phyloP scores from a whole-genome alignment of 2,113 vertebrate genomes.

The Axis porcinus region DNA sequence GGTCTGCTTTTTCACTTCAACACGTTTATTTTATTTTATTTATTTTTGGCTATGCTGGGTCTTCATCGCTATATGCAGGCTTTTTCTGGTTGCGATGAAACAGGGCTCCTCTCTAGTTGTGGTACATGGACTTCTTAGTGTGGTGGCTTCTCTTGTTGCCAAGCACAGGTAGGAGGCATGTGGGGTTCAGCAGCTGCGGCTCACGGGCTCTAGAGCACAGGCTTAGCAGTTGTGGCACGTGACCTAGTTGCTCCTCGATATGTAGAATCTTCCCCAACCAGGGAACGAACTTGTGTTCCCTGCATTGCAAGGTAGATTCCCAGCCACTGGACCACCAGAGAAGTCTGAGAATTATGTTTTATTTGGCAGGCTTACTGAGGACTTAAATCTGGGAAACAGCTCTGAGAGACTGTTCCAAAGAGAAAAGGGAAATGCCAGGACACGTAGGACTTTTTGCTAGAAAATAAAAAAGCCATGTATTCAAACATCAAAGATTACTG shows the following conservation, averaged over 20 bases:
- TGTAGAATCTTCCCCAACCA: not conserved
- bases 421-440: not conserved
- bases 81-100: not conserved
- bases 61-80: not conserved
- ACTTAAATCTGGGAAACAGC: not conserved
- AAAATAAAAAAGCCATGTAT: not conserved
- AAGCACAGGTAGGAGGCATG: rapidly evolving
- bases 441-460: not conserved
- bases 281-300: not conserved
- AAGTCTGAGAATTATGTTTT: not conserved
- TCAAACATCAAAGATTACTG: not conserved
- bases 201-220: not conserved
- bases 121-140: not conserved
- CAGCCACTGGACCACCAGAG: not conserved
- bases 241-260: not conserved
- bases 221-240: not conserved
- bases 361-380: not conserved
- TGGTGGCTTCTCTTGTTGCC: not conserved
- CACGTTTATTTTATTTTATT: not conserved
- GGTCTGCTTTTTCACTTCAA: not conserved
- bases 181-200: rapidly evolving
- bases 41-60: not conserved
- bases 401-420: not conserved
- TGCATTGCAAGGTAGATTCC: not conserved
- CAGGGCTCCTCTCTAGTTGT: not conserved